These are phyloP conservation scores for Spilogale gracilis DNA, from an alignment of 2,113 vertebrate species.

Conservation along the genomic window DNA sequence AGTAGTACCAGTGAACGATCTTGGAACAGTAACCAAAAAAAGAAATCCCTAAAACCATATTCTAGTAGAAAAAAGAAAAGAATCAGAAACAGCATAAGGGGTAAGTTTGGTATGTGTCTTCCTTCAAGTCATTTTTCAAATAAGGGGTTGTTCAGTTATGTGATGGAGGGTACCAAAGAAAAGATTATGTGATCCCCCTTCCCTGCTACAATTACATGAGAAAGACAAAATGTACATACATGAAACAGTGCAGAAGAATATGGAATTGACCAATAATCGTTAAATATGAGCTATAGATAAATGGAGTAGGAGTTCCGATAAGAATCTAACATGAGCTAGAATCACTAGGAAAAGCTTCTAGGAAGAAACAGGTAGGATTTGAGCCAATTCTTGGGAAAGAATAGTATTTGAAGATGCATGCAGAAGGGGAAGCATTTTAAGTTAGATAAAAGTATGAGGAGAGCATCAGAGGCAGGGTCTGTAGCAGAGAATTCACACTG, in stretches of 20 bases:
- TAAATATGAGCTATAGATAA: not conserved
- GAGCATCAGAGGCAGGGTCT: not conserved
- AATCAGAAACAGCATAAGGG: slow-evolving; percentile 81
- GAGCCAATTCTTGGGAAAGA: not conserved
- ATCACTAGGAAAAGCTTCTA: not conserved
- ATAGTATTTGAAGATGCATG: not conserved
- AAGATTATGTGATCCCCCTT: not conserved
- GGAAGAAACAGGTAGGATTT: not conserved
- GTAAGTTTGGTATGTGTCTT: slow-evolving; percentile 71
- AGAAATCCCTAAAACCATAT: slow-evolving; percentile 58
- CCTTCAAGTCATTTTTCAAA: not conserved
- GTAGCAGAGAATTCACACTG: not conserved
- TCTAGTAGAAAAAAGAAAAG: slow-evolving; percentile 82
- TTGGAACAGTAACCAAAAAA: slow-evolving; percentile 80
- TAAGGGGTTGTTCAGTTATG: not conserved
- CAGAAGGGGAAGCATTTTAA: not conserved
- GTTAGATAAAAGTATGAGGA: not conserved
- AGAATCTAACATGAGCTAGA: not conserved
- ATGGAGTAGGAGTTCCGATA: not conserved
- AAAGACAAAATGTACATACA: not conserved
- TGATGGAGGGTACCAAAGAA: not conserved
- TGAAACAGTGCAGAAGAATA: not conserved
- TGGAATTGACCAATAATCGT: not conserved
- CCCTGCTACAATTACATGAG: not conserved
- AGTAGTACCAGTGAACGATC: slow-evolving; percentile 80